Conservation (phyloP, 2,113 vertebrate species). For the Mirza zaza region DNA sequence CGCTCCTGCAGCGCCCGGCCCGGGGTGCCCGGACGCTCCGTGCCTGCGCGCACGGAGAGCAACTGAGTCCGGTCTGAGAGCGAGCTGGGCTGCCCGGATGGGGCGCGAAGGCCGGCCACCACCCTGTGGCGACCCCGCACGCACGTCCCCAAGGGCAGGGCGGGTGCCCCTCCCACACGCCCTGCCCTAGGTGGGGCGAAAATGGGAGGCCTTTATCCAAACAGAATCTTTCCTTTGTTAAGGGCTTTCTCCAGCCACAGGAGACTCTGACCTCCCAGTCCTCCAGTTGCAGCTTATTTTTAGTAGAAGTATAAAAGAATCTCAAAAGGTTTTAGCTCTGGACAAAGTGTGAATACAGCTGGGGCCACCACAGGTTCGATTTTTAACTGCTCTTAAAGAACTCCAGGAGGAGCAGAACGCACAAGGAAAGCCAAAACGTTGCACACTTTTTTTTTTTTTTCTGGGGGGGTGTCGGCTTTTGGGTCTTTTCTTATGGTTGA, state of each 20-base stretch:
- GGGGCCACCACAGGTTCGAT: rapidly evolving
- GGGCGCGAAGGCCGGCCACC: too few relatives aligned
- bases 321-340: not conserved
- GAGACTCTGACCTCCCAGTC: not conserved
- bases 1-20: not conserved
- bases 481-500: not conserved
- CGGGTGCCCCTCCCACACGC: not conserved
- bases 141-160: not conserved
- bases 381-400: not conserved
- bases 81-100: too few relatives aligned
- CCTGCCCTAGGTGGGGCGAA: not conserved
- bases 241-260: not conserved
- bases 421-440: not conserved
- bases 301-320: constrained; percentile 1
- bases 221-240: not conserved
- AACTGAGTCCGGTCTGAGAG: too few relatives aligned
- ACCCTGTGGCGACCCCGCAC: too few relatives aligned
- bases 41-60: too few relatives aligned
- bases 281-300: not conserved
- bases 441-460: not conserved
- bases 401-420: not conserved
- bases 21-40: too few relatives aligned
- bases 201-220: not conserved
- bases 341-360: not conserved
- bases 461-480: not conserved